A percentile compares a stretch with the other conserved stretches of the same genome.
Evolutionary conservation across 2,113 vertebrate species (phyloP).

Genomic region (Maccullochella peelii): DNA sequence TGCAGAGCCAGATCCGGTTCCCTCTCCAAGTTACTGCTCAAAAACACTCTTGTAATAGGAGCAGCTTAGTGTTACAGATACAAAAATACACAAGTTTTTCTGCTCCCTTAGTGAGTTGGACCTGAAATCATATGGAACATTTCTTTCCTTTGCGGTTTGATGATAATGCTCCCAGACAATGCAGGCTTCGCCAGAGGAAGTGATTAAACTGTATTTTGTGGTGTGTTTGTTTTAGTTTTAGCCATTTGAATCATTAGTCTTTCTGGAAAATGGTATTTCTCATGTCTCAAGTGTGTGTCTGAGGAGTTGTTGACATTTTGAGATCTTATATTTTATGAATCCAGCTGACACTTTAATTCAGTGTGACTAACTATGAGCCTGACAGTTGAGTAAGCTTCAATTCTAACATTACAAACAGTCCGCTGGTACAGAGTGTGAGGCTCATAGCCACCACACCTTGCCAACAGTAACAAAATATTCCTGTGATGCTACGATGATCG

Average conservation of each 20-base stretch:
- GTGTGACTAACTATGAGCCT: background rate
- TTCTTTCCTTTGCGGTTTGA: slow-evolving; percentile 19
- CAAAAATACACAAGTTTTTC: slow-evolving; percentile 30
- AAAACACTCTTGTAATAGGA: slow-evolving; percentile 34
- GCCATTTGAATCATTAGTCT: slow-evolving; percentile 33
- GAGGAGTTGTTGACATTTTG: slow-evolving; percentile 27
- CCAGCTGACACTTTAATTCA: slow-evolving; percentile 4
- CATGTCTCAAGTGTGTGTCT: slow-evolving; percentile 21
- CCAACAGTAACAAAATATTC: slow-evolving; percentile 49
- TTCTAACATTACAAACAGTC: background rate
- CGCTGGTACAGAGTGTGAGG: background rate
- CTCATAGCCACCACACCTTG: background rate
- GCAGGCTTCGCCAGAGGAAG: slow-evolving; percentile 31
- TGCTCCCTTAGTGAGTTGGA: slow-evolving; percentile 17
- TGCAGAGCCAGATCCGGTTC: slow-evolving; percentile 36
- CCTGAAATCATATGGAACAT: slow-evolving; percentile 51
- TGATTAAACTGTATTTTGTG: slow-evolving; percentile 42
- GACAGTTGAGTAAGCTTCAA: background rate
- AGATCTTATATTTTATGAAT: slow-evolving; percentile 29
- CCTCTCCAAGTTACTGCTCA: slow-evolving; percentile 32
- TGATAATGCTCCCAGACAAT: slow-evolving; percentile 46
- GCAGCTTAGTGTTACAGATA: slow-evolving; percentile 13
- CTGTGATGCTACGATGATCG: slow-evolving; percentile 33
- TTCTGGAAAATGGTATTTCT: slow-evolving; percentile 31
- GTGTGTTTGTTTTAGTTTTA: slow-evolving; percentile 47